Conservation (phyloP, 2,888 invertebrate species). For the Teleiodes luculella region DNA sequence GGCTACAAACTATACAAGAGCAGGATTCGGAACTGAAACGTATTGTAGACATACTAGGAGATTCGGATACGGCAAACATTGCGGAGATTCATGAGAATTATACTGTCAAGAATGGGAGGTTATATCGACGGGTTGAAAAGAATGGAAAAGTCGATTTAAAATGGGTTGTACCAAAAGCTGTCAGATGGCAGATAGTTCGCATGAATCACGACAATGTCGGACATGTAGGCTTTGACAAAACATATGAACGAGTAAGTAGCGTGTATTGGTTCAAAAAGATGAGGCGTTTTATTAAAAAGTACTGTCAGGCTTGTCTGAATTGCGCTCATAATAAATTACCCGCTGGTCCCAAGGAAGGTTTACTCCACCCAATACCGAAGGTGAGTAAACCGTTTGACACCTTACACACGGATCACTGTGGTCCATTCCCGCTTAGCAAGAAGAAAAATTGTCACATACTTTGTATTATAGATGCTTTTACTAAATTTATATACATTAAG, state of each 20-base stretch:
- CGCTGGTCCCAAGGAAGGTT: slow-evolving; percentile 15
- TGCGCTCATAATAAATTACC: slow-evolving; percentile 21
- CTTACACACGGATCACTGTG: slow-evolving; percentile 24
- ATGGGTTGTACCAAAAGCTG: slow-evolving; percentile 26
- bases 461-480: slow-evolving; percentile 23
- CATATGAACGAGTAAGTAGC: slow-evolving; percentile 17
- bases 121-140: neutral
- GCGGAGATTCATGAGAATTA: slow-evolving; percentile 2
- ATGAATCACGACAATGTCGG: slow-evolving; percentile 22
- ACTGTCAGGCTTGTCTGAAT: slow-evolving; percentile 20
- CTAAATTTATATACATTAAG: slow-evolving; percentile 24
- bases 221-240: slow-evolving; percentile 24
- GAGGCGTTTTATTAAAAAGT: slow-evolving; percentile 24
- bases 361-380: slow-evolving; percentile 7
- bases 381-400: slow-evolving; percentile 6
- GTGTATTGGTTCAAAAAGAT: slow-evolving; percentile 25
- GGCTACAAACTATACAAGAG: neutral
- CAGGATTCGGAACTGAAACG: neutral
- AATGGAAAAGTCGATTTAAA: neutral
- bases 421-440: slow-evolving; percentile 22
- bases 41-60: neutral
- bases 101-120: neutral
- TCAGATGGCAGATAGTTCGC: slow-evolving; percentile 25
- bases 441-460: slow-evolving; percentile 21
- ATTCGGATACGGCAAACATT: slow-evolving; percentile 1